These are phyloP conservation scores for Oreotrochilus melanogaster DNA, from an alignment of 2,113 vertebrate species.

Conservation along the genomic window DNA sequence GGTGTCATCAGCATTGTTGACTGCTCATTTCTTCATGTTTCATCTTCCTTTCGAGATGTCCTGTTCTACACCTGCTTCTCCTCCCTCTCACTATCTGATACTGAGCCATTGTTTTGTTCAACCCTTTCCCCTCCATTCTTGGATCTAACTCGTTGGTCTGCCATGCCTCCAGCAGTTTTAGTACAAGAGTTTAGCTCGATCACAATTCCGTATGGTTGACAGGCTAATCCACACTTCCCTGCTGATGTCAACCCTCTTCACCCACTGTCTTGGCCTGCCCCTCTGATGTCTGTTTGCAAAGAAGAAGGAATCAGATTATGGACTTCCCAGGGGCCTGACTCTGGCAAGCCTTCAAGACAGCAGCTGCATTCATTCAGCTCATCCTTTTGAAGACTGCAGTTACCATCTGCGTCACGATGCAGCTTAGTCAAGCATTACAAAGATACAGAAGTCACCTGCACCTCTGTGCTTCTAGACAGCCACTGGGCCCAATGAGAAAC, in stretches of 20 bases:
- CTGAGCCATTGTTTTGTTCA: neutral
- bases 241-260: neutral
- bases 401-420: neutral
- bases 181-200: neutral
- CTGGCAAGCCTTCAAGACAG: neutral
- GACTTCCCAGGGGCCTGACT: neutral
- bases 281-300: neutral
- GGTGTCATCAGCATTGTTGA: accelerated
- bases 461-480: neutral
- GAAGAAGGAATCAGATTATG: neutral
- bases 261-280: neutral
- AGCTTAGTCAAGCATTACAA: neutral
- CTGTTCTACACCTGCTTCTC: neutral
- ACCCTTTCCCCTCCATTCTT: neutral
- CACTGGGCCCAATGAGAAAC: neutral
- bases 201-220: neutral
- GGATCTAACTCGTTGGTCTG: neutral
- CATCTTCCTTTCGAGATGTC: neutral
- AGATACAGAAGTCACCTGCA: neutral
- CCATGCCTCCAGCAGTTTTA: neutral
- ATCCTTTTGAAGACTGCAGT: neutral
- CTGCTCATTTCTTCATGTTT: neutral
- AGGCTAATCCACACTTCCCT: neutral
- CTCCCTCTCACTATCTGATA: neutral
- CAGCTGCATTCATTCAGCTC: neutral